Evolutionary conservation across 2,797 vertebrate species (phyloP), one percentile per base, ranked within the genome.

Genomic region (Vespertilio murinus): DNA sequence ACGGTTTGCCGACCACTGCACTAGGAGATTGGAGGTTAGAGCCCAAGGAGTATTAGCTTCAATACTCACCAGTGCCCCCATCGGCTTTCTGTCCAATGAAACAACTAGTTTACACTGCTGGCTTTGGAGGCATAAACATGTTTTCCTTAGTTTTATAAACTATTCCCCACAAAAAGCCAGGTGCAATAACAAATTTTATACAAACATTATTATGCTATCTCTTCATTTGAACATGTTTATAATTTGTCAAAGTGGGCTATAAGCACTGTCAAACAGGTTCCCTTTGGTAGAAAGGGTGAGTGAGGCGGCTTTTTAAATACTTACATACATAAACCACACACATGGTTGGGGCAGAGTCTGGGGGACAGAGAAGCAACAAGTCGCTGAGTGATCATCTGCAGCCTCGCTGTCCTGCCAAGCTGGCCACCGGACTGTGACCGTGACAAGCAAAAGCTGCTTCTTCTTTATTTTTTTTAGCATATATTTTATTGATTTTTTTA

Each of bases 191-290:
- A 40, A 89, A 91, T 69, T 86, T 87, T 65, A 38, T 45, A 20
- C 22, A 49, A 65, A 49, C 12, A 49, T 23, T 93, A 89, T 89
- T 49, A 73, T 82, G n/a, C 49, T 52, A 25, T 74, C 52, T 87
- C 64, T 85, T 90, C 84, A 93, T 16, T 35, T 89, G 81, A 71
- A 28, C 67, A 40, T 64, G 65, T 47, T 91, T 94, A n/a, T n/a
- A 54, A 17, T 79, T 89, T 94, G 75, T 90, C 77, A 42, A 33
- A 77, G 82, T 45, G 4, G 16, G 20, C 9, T 12, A 1, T 92
- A 71, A 33, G 81, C 14, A 22, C 11, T 38, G 5, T 81, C n/a
- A 30, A 42, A 42, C 3, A 70, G 38, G 5, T 49, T 49, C 11
- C 84, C 9, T 78, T 78, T 67, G 11, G 17, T 25, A 1, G n/a